Evolutionary conservation across 2,113 vertebrate species (phyloP).

Genomic region (Odontesthes bonariensis): DNA sequence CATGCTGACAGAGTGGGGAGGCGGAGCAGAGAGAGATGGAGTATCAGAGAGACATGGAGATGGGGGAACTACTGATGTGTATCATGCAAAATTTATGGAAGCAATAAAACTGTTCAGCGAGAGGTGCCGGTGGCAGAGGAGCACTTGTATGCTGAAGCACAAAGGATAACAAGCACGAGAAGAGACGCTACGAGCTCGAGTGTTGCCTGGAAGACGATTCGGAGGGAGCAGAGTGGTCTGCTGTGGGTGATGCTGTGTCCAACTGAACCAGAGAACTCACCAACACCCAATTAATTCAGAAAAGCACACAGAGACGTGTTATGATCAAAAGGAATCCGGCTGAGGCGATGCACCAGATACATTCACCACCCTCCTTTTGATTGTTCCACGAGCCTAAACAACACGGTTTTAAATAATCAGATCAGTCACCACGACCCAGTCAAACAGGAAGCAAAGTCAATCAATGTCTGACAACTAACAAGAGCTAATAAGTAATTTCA

Average conservation of each 20-base stretch:
- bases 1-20: neutral
- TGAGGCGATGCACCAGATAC: no score
- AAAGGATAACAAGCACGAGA: constrained; percentile 54
- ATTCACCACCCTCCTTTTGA: no score
- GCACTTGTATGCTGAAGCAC: constrained; percentile 21
- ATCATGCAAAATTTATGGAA: constrained; percentile 71
- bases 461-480: no score
- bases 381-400: no score
- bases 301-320: neutral
- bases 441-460: no score
- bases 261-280: no score
- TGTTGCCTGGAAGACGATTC: constrained; percentile 23
- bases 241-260: neutral
- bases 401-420: no score
- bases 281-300: no score
- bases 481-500: no score
- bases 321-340: no score
- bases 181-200: constrained; percentile 33
- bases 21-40: constrained; percentile 12
- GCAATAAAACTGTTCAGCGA: constrained; percentile 57
- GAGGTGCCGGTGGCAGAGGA: constrained; percentile 41
- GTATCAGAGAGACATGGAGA: constrained; percentile 18
- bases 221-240: neutral
- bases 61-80: constrained; percentile 44
- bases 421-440: no score